These are phyloP conservation scores for Sebastes alutus DNA, from an alignment of 2,797 vertebrate genomes.

Conservation along the genomic window DNA sequence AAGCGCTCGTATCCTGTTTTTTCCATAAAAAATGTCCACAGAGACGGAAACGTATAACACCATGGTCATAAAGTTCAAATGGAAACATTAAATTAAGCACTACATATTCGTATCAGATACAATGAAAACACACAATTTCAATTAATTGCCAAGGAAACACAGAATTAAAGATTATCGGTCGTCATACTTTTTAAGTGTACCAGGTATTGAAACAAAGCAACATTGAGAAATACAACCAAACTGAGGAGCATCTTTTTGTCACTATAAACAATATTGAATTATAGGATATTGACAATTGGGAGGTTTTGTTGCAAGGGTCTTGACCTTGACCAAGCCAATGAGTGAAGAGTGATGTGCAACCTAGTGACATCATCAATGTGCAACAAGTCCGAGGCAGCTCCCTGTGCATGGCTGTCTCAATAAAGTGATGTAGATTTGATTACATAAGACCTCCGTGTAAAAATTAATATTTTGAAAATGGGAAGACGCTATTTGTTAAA, in stretches of 20 bases:
- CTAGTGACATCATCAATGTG: conserved; percentile 18
- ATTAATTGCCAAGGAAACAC: conserved; percentile 38
- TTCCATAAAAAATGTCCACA: conserved; percentile 51
- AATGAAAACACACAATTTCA: conserved; percentile 45
- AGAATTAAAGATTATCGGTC: conserved; percentile 24
- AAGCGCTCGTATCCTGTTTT: conserved; percentile 46
- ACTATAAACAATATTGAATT: neutral
- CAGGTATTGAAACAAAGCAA: conserved; percentile 23
- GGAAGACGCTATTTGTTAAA: neutral
- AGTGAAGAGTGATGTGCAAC: neutral
- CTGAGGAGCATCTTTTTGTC: neutral
- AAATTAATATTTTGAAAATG: neutral
- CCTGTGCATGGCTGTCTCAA: neutral
- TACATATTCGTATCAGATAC: conserved; percentile 48
- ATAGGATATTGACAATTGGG: neutral
- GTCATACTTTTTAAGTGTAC: conserved; percentile 30
- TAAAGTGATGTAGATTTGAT: conserved; percentile 15
- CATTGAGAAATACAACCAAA: conserved; percentile 32
- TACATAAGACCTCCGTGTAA: conserved; percentile 8
- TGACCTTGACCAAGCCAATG: neutral
- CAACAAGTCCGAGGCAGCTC: conserved; percentile 1
- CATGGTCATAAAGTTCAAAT: conserved; percentile 46
- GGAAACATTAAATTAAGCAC: conserved; percentile 70
- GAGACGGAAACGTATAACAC: conserved; percentile 45
- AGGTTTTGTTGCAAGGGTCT: neutral